Conservation (phyloP, 2,113 vertebrate genomes). For the Marmota monax region DNA sequence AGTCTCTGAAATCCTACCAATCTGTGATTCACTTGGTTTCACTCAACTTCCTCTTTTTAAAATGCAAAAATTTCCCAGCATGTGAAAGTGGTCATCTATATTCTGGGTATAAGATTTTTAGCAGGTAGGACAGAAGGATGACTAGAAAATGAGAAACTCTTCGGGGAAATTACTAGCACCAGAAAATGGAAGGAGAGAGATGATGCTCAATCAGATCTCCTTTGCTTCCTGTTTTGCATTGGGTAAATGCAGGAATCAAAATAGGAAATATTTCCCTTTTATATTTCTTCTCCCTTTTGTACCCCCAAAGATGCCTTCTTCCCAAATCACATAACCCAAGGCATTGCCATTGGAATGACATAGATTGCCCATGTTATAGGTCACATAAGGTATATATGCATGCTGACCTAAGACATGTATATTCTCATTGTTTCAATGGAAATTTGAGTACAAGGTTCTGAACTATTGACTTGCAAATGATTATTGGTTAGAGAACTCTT, state of each 20-base stretch:
- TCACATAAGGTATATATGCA: background rate
- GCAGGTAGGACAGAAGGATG: background rate
- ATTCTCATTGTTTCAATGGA: background rate
- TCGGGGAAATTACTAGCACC: background rate
- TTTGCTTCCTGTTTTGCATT: background rate
- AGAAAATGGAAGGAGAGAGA: background rate
- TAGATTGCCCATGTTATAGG: background rate
- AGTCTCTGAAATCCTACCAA: slow-evolving; percentile 11
- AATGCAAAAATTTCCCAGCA: slow-evolving; percentile 13
- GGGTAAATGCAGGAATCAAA: background rate
- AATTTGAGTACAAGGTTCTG: background rate
- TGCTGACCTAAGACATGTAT: background rate
- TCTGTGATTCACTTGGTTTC: background rate
- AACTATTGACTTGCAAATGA: slow-evolving; percentile 44
- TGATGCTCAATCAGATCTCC: background rate
- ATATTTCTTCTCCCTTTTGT: slow-evolving; percentile 10
- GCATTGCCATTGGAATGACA: background rate
- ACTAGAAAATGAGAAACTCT: background rate
- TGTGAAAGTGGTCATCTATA: background rate
- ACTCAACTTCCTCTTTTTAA: slow-evolving; percentile 20
- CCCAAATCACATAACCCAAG: slow-evolving; percentile 25
- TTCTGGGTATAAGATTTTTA: background rate
- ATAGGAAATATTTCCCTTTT: background rate
- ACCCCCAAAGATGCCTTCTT: background rate
- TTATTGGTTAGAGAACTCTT: slow-evolving; percentile 45